Base-by-base conservation (phyloP, 2,113 vertebrate genomes). In the Aegotheles bennettii region DNA sequence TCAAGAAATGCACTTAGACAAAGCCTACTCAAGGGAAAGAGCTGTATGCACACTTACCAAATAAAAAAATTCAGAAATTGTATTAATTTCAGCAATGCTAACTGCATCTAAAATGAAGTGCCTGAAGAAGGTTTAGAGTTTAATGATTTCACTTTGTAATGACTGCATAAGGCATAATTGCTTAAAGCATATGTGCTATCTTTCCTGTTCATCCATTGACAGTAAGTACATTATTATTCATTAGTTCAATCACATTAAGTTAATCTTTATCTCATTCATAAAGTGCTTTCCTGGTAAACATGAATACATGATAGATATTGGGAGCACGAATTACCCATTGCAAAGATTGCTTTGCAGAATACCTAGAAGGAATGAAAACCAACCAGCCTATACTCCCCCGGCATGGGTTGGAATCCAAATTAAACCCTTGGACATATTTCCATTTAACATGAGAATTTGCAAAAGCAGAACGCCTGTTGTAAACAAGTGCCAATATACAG, bases 251-350 rank as follows among this genome's bases (percentile, higher is more conserved):
- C 80, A 93, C 31, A 83, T 80, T 76, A 94, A 74, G 20, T 86
- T 97, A 97, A 95, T 87, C 67, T 87, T 89, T 77, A 60, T 64
- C 59, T 91, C 78, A 87, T 70, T 96, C 87, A 90, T 92, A 90
- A 94, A 93, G 76, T 65, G 60, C 26, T 82, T 82, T 96, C 73
- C 82, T 94, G 91, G 59, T 93, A 92, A 96, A 90, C 87, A 97
- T 84, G 83, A 97, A 97, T 97, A 98, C 96, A 91, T 94, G 59
- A 97, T 90, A 95, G 89, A 67, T 71, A 91, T 93, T 91, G 96
- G 89, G 71, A 94, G 87, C 78, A 81, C 14, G 35, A 97, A 96
- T 90, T 96, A 95, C 91, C 82, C 89, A 63, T 18, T 95, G 88
- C 91, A 94, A 77, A 80, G 67, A 91, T 88, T 85, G 70, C 81